phyloP scores from a whole-genome alignment of 2,797 vertebrate genomes.

The Characodon lateralis region DNA sequence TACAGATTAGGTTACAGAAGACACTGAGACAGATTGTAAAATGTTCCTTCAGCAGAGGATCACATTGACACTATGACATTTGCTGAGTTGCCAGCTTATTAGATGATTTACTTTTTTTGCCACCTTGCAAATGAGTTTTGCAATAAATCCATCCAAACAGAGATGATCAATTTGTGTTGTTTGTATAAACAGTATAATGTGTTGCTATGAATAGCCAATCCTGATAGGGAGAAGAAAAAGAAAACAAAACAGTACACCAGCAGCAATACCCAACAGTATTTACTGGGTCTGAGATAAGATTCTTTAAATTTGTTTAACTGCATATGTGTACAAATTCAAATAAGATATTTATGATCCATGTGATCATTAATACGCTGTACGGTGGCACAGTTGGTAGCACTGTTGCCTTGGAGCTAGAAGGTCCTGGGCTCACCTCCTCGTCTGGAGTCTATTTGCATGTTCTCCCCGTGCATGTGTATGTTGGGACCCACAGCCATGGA shows the following conservation, averaged over 20 bases:
- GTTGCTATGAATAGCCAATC: not conserved
- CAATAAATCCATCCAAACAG: not conserved
- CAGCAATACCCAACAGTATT: not conserved
- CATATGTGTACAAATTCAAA: not conserved
- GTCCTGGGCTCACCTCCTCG: too few relatives aligned
- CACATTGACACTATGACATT: conserved; percentile 23
- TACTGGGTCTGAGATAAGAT: not conserved
- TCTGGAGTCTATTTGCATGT: too few relatives aligned
- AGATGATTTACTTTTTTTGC: not conserved
- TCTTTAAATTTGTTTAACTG: not conserved
- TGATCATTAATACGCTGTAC: too few relatives aligned
- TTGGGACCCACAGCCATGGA: too few relatives aligned
- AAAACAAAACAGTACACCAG: too few relatives aligned
- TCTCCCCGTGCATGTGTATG: too few relatives aligned
- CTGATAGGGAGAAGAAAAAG: not conserved
- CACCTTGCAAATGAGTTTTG: not conserved
- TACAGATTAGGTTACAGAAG: conserved; percentile 41
- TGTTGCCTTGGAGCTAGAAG: too few relatives aligned
- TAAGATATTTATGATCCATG: not conserved
- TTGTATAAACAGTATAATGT: not conserved
- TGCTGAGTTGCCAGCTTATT: conserved; percentile 3
- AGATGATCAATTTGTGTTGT: not conserved
- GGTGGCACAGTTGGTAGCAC: too few relatives aligned
- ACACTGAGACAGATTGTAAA: conserved; percentile 35
- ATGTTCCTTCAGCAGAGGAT: conserved; percentile 24